These are phyloP conservation scores for Macrobrachium nipponense DNA, from an alignment of 1,140 invertebrate genomes.

Conservation along the genomic window DNA sequence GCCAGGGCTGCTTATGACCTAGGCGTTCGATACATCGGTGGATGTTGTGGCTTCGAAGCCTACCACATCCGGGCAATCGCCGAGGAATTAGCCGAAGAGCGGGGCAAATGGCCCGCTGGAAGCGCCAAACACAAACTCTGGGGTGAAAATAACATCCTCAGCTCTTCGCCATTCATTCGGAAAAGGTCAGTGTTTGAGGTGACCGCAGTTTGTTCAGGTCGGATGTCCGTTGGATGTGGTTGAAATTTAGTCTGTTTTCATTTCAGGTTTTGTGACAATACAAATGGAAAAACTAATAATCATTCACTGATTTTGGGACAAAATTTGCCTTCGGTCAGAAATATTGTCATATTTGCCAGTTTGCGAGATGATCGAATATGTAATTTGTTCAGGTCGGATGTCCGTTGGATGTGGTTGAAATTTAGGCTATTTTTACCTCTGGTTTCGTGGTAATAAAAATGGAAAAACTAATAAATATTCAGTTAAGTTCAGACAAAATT, in stretches of 20 bases:
- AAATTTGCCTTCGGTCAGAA: too few species aligned
- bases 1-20: constrained; percentile 68
- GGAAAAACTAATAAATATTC: too few species aligned
- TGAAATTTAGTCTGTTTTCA: neutral
- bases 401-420: too few species aligned
- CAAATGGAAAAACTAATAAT: too few species aligned
- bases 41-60: constrained; percentile 68
- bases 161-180: neutral
- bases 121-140: constrained; percentile 67
- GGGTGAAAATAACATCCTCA: constrained; percentile 64
- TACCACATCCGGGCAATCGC: constrained; percentile 69
- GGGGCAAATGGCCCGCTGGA: constrained; percentile 63
- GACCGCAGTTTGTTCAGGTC: neutral
- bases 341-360: too few species aligned
- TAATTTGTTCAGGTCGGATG: too few species aligned
- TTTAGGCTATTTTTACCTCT: neutral
- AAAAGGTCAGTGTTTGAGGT: neutral
- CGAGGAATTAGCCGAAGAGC: constrained; percentile 67
- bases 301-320: too few species aligned
- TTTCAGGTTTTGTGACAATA: too few species aligned
- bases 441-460: too few species aligned
- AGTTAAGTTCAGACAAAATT: too few species aligned
- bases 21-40: constrained; percentile 69
- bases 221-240: too few species aligned
- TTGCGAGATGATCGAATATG: too few species aligned